Conservation (phyloP, 2,888 invertebrate species). For the Caenorhabditis drosophilae region DNA sequence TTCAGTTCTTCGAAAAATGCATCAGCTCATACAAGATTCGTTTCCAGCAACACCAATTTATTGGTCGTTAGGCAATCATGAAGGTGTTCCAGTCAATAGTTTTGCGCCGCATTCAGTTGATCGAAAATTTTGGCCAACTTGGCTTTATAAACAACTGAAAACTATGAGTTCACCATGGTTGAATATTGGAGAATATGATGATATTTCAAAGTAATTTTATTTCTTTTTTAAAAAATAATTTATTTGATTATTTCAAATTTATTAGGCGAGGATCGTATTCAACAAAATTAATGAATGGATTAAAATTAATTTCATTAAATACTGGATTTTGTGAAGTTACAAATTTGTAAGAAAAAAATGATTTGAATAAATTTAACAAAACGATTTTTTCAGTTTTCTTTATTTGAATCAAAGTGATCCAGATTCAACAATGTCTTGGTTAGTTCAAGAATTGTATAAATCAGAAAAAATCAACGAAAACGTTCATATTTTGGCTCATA, state of each 20-base stretch:
- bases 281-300: slow-evolving; percentile 72
- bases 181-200: slow-evolving; percentile 69
- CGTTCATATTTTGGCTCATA: slow-evolving; percentile 83
- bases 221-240: background rate
- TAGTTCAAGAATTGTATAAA: slow-evolving; percentile 76
- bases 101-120: slow-evolving; percentile 72
- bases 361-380: background rate
- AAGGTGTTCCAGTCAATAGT: slow-evolving; percentile 72
- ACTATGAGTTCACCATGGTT: slow-evolving; percentile 83
- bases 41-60: slow-evolving; percentile 88
- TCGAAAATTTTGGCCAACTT: slow-evolving; percentile 74
- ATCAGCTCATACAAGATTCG: slow-evolving; percentile 54
- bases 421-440: slow-evolving; percentile 81
- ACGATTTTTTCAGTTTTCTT: slow-evolving; percentile 74
- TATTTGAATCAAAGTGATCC: slow-evolving; percentile 85
- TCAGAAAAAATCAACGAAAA: slow-evolving; percentile 80
- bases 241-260: background rate
- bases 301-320: slow-evolving; percentile 66
- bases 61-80: slow-evolving; percentile 93
- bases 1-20: slow-evolving; percentile 30
- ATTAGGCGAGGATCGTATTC: slow-evolving; percentile 81
- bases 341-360: slow-evolving; percentile 59
- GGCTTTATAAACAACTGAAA: slow-evolving; percentile 81
- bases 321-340: slow-evolving; percentile 71
- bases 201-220: slow-evolving; percentile 41